Conservation (phyloP, 2,797 vertebrate species). For the Sebastolobus alascanus region DNA sequence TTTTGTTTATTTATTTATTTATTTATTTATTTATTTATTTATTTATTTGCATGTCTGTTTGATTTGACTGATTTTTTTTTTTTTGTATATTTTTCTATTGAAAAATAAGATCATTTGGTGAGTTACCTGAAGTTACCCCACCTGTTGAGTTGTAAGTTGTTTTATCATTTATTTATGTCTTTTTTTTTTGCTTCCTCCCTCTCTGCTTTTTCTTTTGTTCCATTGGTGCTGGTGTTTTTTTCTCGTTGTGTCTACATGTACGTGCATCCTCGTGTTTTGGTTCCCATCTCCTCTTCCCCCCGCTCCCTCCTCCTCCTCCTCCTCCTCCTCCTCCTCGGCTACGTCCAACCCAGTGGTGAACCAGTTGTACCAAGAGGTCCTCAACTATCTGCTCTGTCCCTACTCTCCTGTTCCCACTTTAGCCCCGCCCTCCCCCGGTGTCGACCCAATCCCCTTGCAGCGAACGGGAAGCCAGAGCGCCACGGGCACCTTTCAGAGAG, state of each 20-base stretch:
- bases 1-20: too few species aligned
- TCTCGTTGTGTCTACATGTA: constrained; percentile 25
- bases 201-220: constrained; percentile 43
- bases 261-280: constrained; percentile 38
- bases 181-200: constrained; percentile 40
- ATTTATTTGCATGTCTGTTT: constrained; percentile 5
- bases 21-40: neutral
- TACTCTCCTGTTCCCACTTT: constrained; percentile 92
- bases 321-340: constrained; percentile 64
- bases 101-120: constrained; percentile 23
- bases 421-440: constrained; percentile 99
- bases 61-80: constrained; percentile 5
- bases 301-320: constrained; percentile 23
- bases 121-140: constrained; percentile 18
- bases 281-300: constrained; percentile 13
- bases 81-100: constrained; percentile 28
- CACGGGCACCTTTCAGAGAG: constrained; percentile 93
- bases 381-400: constrained; percentile 98
- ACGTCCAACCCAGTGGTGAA: constrained; percentile 92
- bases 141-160: constrained; percentile 21
- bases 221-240: constrained; percentile 40
- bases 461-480: constrained; percentile 97
- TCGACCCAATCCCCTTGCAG: constrained; percentile 99
- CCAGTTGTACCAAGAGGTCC: constrained; percentile 96
- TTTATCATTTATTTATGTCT: constrained; percentile 24